Evolutionary conservation across 2,797 vertebrate species (phyloP), one percentile per base, ranked within the genome.

Genomic region (Ctenopoma kingsleyae): DNA sequence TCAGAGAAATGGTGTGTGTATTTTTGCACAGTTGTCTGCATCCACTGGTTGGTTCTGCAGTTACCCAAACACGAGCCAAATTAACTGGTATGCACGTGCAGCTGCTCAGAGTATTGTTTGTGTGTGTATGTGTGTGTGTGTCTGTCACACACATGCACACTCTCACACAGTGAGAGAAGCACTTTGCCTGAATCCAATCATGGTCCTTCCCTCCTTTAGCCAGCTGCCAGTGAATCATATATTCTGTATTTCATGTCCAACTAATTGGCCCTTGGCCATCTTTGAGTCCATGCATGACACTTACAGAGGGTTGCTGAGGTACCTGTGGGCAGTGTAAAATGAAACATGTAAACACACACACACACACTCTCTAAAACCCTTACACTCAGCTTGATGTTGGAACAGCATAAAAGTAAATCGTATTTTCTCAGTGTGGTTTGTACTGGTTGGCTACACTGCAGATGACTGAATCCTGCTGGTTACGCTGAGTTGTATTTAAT

Each of bases 301-400:
- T 89, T 85, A 79, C 80, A 84, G 81, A 85, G 63, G 77, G 53
- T 78, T 76, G 69, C 73, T 78, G 74, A 71, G 74, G 71, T 84
- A 81, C 80, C 80, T 85, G 67, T 67, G 23, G 74, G 83, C 72
- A 71, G 64, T 49, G 61, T 68, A 50, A 58, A 82, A 56, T 52
- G 60, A 82, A 72, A 61, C 53, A 27, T 70, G 49, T 53, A 68
- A 68, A 36, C 49, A 71, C 50, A 64, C 38, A 66, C 64, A 27
- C 25, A 27, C 25, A 27, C 25, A 25, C 23, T 60, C 2, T 12
- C 58, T 74, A 51, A 81, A 52, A 52, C 7, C 17, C n/a, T 51
- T n/a, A 67, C 36, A 11, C 65, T 38, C 56, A 32, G 73, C 61
- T 76, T 41, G 40, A 38, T 75, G 27, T 40, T 23, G 43, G 64